phyloP scores from a whole-genome alignment of 64 coral and sea anemone genomes.

The Exaiptasia diaphana region DNA sequence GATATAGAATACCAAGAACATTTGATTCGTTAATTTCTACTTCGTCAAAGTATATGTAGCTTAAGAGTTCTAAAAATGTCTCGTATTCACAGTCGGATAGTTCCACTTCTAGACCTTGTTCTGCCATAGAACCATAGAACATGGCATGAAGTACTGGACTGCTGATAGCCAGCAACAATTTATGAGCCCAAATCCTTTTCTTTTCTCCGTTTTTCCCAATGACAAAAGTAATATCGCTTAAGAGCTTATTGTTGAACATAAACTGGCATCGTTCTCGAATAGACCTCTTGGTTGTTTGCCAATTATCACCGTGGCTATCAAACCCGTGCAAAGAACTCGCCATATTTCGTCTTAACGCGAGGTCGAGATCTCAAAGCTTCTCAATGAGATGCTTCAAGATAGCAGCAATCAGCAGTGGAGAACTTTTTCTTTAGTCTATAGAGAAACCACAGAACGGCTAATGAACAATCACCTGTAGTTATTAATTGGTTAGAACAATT shows the following conservation, averaged over 20 bases:
- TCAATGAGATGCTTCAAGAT: too few species aligned
- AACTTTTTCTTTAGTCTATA: too few species aligned
- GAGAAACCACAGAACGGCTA: too few species aligned
- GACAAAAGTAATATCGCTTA: constrained; percentile 51
- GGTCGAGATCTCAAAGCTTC: too few species aligned
- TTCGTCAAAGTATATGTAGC: constrained; percentile 73
- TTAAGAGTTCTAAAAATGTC: constrained; percentile 48
- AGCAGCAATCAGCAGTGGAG: too few species aligned
- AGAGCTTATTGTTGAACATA: constrained; percentile 57
- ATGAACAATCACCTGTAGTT: too few species aligned
- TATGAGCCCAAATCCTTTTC: constrained; percentile 44
- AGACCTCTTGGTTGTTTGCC: constrained; percentile 48
- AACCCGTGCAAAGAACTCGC: constrained; percentile 27
- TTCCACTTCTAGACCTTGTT: constrained; percentile 27
- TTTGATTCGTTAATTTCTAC: constrained; percentile 61
- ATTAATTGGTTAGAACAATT: too few species aligned
- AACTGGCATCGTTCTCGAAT: constrained; percentile 45
- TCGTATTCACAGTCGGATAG: constrained; percentile 40
- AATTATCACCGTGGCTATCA: not conserved
- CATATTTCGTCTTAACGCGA: too few species aligned
- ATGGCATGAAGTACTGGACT: constrained; percentile 58
- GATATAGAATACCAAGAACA: constrained; percentile 74
- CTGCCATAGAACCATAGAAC: constrained; percentile 58
- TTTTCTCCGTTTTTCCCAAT: constrained; percentile 30
- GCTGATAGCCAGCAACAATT: constrained; percentile 49